Base-by-base conservation (phyloP, 2,888 invertebrate genomes). In the Spialia ferax region DNA sequence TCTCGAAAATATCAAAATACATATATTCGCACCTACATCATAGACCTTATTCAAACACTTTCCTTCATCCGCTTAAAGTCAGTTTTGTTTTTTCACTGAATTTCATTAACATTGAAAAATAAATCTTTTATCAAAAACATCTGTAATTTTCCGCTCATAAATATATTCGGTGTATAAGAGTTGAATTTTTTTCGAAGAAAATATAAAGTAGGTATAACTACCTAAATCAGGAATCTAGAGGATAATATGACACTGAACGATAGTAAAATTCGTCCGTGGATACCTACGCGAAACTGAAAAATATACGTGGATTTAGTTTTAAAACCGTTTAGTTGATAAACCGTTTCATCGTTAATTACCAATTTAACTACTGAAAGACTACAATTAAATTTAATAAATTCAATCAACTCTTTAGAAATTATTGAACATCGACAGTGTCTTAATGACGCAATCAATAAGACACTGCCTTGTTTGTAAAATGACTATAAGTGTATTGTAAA, bases 111-210 rank as follows among this genome's bases (percentile, higher is more conserved):
- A 42, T 56, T 55, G 45, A 63, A 55, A 32, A 63, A 63, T 56
- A 63, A 20, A 32, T 3, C 1, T 15, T 63, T 63, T 45, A 26
- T 8, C 18, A 23, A 23, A 29, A 38, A 22, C 20, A 3, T 10
- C 32, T 22, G 60, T 48, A 56, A 56, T 63, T 63, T 63, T 63
- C 63, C 63, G 42, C 55, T 63, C 60, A 63, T 63, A 63, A 20
- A 63, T 63, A 63, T 56, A 45, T 63, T 45, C 54, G 20, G 13
- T 50, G 35, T 29, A 22, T 50, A 20, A 50, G 57, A 67, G 26
- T 67, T 35, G 32, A 62, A 48, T 55, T 18, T 67, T 60, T 62
- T 61, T 66, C 22, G 48, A 23, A 18, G 48, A 45, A 48, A 61
- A 67, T 68, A 18, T 69, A 48, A 64, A 57, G 32, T 48, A 20